These are phyloP conservation scores for Acanthoscelides obtectus DNA, from an alignment of 2,888 invertebrate genomes.

Conservation along the genomic window DNA sequence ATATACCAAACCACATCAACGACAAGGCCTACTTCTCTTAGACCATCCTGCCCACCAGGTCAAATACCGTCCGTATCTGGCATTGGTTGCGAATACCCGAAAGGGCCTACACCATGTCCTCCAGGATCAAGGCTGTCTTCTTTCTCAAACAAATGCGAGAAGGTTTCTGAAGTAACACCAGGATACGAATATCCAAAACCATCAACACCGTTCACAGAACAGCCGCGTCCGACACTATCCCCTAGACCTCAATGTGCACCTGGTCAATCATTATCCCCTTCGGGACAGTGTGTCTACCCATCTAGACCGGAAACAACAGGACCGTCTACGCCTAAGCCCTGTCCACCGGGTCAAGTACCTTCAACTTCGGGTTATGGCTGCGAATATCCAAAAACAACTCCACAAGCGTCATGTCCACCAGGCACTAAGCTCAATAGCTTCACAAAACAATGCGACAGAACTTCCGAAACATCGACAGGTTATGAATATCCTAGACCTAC, in stretches of 20 bases:
- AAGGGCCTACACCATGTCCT: no score
- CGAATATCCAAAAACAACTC: neutral
- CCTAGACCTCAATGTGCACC: conserved; percentile 10
- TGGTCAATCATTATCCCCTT: conserved; percentile 1
- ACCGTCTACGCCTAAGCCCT: conserved; percentile 7
- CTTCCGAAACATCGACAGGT: conserved; percentile 3
- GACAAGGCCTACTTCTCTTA: neutral
- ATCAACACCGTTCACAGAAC: neutral
- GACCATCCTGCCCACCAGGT: neutral
- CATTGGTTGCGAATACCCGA: neutral
- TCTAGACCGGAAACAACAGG: conserved; percentile 1
- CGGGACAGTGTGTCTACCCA: neutral
- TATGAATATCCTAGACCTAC: conserved; percentile 22
- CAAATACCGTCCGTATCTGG: neutral
- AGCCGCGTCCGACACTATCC: conserved; percentile 7
- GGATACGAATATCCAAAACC: conserved; percentile 9
- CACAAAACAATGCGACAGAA: neutral
- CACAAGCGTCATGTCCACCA: neutral
- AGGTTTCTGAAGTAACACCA: conserved; percentile 12
- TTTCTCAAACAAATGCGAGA: conserved; percentile 6
- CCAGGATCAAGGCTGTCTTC: neutral
- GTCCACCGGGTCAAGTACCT: conserved; percentile 12
- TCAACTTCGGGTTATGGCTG: conserved; percentile 10
- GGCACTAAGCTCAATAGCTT: neutral
- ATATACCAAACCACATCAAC: conserved; percentile 8